Conservation (phyloP, 2,113 vertebrate species). For the Nesogale talazaci region DNA sequence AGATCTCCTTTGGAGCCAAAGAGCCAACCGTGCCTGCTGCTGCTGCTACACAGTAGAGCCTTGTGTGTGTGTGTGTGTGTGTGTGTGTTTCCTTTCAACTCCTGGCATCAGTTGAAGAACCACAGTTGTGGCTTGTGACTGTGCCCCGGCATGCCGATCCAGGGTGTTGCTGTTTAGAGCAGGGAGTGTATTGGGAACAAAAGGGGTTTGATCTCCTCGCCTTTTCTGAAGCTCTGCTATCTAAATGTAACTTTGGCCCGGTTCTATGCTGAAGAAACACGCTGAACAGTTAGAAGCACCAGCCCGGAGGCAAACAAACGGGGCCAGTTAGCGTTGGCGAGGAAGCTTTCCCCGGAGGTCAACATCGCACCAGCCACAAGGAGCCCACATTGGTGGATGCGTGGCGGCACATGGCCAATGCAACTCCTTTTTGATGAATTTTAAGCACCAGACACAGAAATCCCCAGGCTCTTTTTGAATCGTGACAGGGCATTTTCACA, state of each 20-base stretch:
- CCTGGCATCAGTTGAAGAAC: conserved; percentile 79
- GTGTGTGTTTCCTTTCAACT: conserved; percentile 53
- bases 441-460: conserved; percentile 29
- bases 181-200: conserved; percentile 63
- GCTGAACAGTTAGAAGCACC: conserved; percentile 50
- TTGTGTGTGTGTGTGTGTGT: not conserved
- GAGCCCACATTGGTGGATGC: conserved; percentile 45
- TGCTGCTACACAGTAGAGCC: not conserved
- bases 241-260: conserved; percentile 69
- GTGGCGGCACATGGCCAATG: not conserved
- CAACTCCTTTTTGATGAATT: conserved; percentile 42
- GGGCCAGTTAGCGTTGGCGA: conserved; percentile 53
- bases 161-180: conserved; percentile 70
- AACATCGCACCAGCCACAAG: conserved; percentile 48
- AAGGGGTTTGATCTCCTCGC: conserved; percentile 78
- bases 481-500: not conserved
- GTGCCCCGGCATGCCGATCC: conserved; percentile 57
- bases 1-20: conserved; percentile 33
- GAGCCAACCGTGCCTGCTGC: conserved; percentile 54
- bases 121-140: conserved; percentile 74
- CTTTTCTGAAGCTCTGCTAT: conserved; percentile 67
- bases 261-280: conserved; percentile 68
- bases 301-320: conserved; percentile 28
- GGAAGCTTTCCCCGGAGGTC: conserved; percentile 36
- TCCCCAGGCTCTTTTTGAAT: not conserved